Evolutionary conservation across 2,888 invertebrate species (phyloP).

Genomic region (Megaustenia siamemsis): DNA sequence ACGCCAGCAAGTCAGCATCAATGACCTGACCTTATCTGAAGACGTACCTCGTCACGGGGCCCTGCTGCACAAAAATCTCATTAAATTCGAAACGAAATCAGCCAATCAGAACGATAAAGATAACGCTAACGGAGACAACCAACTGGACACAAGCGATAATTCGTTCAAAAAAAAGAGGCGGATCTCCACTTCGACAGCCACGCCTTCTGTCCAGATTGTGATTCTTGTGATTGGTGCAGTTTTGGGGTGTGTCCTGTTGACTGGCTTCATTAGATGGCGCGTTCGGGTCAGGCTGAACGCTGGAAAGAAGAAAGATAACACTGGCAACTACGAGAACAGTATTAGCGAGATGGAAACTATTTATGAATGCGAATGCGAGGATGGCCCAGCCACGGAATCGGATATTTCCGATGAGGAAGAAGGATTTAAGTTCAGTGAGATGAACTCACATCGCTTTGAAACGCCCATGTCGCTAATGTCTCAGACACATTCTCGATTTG

Average conservation of each 20-base stretch:
- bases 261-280: conserved; percentile 43
- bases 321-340: background rate
- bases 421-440: background rate
- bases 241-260: conserved; percentile 16
- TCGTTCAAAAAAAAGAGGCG: background rate
- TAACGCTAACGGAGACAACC: too few relatives aligned
- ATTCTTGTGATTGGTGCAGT: conserved; percentile 20
- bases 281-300: conserved; percentile 16
- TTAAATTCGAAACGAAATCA: background rate
- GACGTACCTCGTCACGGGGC: background rate
- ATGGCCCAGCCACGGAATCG: background rate
- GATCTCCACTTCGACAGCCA: background rate
- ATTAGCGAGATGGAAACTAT: conserved; percentile 24
- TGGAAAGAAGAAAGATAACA: background rate
- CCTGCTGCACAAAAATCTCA: background rate
- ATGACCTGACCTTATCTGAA: background rate
- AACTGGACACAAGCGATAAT: background rate
- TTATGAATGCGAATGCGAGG: conserved; percentile 45
- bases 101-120: background rate
- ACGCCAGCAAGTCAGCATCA: background rate
- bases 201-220: conserved; percentile 20
- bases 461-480: background rate
- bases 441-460: background rate
- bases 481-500: background rate
- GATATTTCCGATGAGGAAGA: background rate